Base-by-base conservation (phyloP, 2,797 vertebrate species). In the Galago senegalensis region DNA sequence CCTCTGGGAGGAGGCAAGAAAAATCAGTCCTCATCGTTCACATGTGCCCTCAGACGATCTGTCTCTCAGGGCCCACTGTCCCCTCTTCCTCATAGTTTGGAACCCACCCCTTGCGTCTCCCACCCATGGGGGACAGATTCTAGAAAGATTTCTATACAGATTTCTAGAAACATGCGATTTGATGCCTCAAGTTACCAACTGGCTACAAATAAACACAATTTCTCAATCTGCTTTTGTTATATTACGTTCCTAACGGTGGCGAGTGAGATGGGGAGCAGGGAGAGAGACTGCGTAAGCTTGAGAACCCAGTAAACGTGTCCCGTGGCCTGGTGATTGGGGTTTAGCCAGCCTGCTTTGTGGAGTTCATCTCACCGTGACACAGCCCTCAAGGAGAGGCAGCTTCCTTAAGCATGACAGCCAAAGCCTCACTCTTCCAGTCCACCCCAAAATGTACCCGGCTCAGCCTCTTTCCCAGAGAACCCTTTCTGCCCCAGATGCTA, bases 401-500 rank as follows among this genome's bases (percentile, higher is more conserved):
- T 94, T 40, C 46, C 91, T 46, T 70, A 89, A 93, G 73, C 67
- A 16, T n/a, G 12, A 2, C 53, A 90, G 87, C 73, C 67, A 88
- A 92, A 85, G 34, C 34, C 56, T 23, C 86, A 85, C 25, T 46
- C 67, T 90, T 81, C 70, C 49, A 46, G 84, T 83, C 81, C 70
- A 46, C 75, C 93, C 69, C 1, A 34, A 34, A 93, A 93, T 90
- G n/a, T 46, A 70, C 56, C 29, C 60, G 40, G 13, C 40, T 95
- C 77, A 58, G 37, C 20, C 37, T 83, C 12, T 76, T 97, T 96
- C 90, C 86, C 29, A 65, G 37, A 84, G 81, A 87, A 87, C 40
- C 53, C 76, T 11, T 93, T 94, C 37, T 93, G 84, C 73, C 40
- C 79, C 65, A 25, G 21, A 61, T 83, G 95, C 58, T 96, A 81